Percentiles rank a stretch among this genome's conserved stretches.
These are phyloP conservation scores for Ectobius pallidus DNA, from an alignment of 2,888 invertebrate genomes.

Conservation along the genomic window DNA sequence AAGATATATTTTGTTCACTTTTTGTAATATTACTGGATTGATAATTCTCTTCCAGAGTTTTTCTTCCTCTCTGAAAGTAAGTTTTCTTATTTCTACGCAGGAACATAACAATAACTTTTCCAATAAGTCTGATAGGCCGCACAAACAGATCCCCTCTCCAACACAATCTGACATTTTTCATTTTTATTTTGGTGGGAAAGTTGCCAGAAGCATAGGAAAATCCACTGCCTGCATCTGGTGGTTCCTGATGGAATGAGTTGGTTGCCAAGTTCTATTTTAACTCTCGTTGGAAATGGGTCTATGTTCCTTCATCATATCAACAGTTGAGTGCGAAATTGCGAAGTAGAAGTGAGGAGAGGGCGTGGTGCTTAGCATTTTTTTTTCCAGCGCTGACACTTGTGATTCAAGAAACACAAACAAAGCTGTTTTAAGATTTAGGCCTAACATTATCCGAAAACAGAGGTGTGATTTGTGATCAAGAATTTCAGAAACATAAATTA, in stretches of 20 bases:
- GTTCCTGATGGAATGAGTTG: neutral
- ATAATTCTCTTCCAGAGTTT: too few relatives aligned
- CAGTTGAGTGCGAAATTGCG: neutral
- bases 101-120: too few relatives aligned
- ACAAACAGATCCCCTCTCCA: too few relatives aligned
- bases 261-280: slow-evolving; percentile 25
- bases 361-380: neutral
- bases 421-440: neutral
- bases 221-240: slow-evolving; percentile 18
- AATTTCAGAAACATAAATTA: too few relatives aligned
- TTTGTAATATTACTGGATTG: too few relatives aligned
- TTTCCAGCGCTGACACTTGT: too few relatives aligned
- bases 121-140: too few relatives aligned
- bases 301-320: slow-evolving; percentile 17
- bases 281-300: neutral
- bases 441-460: neutral
- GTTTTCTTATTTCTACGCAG: too few relatives aligned
- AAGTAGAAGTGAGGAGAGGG: neutral
- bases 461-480: too few relatives aligned
- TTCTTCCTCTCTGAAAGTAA: too few relatives aligned
- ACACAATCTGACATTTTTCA: neutral
- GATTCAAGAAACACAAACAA: neutral
- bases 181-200: neutral
- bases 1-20: too few relatives aligned
- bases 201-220: slow-evolving; percentile 20